phyloP scores from a whole-genome alignment of 1,140 invertebrate species.

The Proales similis region DNA sequence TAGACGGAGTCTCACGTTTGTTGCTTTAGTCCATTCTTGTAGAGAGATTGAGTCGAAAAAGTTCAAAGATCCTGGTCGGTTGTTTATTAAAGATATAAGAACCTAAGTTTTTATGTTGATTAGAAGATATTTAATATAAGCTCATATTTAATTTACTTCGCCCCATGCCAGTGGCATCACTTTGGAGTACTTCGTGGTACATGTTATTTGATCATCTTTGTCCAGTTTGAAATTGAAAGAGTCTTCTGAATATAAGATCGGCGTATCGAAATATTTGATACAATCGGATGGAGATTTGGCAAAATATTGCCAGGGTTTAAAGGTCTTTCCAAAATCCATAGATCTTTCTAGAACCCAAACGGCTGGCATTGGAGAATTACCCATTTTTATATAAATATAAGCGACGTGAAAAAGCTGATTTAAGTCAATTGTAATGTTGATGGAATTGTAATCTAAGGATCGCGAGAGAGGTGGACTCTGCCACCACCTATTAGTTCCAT shows the following conservation, averaged over 20 bases:
- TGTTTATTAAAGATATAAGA: constrained; percentile 83
- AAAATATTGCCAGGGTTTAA: constrained; percentile 92
- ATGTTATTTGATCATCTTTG: constrained; percentile 84
- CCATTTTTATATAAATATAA: constrained; percentile 93
- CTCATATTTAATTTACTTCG: too few species aligned
- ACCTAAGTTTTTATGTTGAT: too few species aligned
- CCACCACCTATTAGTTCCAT: constrained; percentile 85
- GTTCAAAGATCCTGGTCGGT: constrained; percentile 80
- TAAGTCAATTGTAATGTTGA: constrained; percentile 92
- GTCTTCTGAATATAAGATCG: too few species aligned
- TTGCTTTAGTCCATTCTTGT: constrained; percentile 94
- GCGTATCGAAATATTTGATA: constrained; percentile 44
- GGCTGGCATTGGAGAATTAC: constrained; percentile 89
- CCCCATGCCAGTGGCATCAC: constrained; percentile 84
- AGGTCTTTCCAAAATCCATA: constrained; percentile 82
- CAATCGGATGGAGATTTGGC: constrained; percentile 72
- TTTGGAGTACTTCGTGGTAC: constrained; percentile 86
- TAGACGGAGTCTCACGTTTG: constrained; percentile 78
- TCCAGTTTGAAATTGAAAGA: constrained; percentile 63
- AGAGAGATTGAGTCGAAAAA: constrained; percentile 85
- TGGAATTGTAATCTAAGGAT: constrained; percentile 88
- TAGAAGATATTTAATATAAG: too few species aligned
- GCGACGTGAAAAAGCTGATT: constrained; percentile 98
- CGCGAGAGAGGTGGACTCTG: constrained; percentile 93
- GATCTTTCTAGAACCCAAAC: constrained; percentile 93